Evolutionary conservation across 2,113 vertebrate genomes (phyloP).

Genomic region (Hemicordylus capensis): DNA sequence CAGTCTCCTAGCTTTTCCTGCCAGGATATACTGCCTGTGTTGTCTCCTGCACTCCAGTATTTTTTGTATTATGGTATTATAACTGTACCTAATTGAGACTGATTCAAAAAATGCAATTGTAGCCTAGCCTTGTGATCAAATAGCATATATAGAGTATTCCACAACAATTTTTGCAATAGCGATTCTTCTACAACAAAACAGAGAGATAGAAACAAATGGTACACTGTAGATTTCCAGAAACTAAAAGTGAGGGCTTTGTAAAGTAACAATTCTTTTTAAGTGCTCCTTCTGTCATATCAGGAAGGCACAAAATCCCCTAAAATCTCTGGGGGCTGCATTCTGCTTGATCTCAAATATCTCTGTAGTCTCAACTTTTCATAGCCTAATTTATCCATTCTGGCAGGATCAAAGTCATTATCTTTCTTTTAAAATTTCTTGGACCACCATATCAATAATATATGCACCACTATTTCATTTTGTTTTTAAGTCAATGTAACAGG

Average conservation of each 20-base stretch:
- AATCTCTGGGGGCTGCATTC: neutral
- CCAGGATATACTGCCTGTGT: neutral
- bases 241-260: neutral
- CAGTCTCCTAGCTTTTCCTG: neutral
- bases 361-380: too few species aligned
- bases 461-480: neutral
- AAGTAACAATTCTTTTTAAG: neutral
- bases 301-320: neutral
- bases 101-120: neutral
- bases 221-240: neutral
- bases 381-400: neutral
- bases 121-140: neutral
- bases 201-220: neutral
- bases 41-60: conserved; percentile 4
- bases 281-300: neutral
- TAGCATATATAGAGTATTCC: neutral
- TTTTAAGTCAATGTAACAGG: neutral
- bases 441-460: neutral
- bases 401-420: neutral
- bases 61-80: neutral
- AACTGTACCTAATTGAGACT: neutral
- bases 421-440: neutral
- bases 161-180: neutral
- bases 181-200: neutral
- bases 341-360: neutral